Percentiles rank a stretch among this genome's conserved stretches.
phyloP scores from a whole-genome alignment of 1,140 invertebrate genomes.

The Halotydeus destructor region DNA sequence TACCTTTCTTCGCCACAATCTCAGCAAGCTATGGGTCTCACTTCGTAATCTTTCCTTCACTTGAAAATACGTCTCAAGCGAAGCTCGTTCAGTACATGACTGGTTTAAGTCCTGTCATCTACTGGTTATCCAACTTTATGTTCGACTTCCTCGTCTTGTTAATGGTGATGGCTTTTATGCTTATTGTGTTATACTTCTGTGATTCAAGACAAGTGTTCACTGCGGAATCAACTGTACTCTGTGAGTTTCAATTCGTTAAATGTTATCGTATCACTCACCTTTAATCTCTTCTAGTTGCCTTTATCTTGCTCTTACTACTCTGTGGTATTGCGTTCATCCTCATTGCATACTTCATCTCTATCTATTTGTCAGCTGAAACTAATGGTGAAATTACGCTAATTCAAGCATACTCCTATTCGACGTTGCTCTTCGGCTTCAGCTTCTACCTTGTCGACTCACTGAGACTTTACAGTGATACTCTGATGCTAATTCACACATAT shows the following conservation, averaged over 20 bases:
- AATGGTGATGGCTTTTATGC: background rate
- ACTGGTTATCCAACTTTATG: slow-evolving; percentile 15
- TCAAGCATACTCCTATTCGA: too few species aligned
- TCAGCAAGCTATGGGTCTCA: slow-evolving; percentile 15
- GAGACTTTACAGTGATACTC: too few species aligned
- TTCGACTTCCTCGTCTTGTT: slow-evolving; percentile 13
- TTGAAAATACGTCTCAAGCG: slow-evolving; percentile 16
- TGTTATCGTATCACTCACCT: too few species aligned
- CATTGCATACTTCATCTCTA: too few species aligned
- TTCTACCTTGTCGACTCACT: too few species aligned
- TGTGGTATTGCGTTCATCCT: too few species aligned
- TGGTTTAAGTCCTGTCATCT: slow-evolving; percentile 11
- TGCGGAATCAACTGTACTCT: slow-evolving; percentile 6
- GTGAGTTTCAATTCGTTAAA: slow-evolving; percentile 6
- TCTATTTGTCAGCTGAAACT: too few species aligned
- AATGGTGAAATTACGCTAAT: too few species aligned
- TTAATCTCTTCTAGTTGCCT: too few species aligned
- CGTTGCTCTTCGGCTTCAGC: too few species aligned
- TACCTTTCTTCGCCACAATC: slow-evolving; percentile 14
- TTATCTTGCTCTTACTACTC: too few species aligned
- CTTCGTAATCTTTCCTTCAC: slow-evolving; percentile 17
- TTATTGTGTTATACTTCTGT: slow-evolving; percentile 1
- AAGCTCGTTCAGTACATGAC: slow-evolving; percentile 18
- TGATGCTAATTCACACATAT: too few species aligned
- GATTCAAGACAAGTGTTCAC: background rate